Base-by-base conservation (phyloP, 23 tunicate species). In the Botrylloides violaceus region DNA sequence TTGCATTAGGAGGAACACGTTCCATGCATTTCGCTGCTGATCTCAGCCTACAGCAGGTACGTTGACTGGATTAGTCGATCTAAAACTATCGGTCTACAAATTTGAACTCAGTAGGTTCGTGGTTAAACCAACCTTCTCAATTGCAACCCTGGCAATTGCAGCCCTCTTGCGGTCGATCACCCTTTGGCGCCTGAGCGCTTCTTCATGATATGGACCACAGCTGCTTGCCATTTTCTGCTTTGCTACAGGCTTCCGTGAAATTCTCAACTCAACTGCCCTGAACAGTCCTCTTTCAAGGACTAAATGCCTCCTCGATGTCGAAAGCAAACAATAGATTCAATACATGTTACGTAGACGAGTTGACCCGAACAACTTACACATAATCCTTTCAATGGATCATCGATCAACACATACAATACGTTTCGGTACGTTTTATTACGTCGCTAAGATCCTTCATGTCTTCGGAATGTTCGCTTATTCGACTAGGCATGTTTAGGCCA, bases 141-240 rank as follows among this genome's bases (percentile, higher is more conserved):
- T 32, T 15, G 71, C 65, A 9, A 78, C 63, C 53, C 80, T 58
- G 19, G 48, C 55, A 27, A 78, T 29, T 7, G 92, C 92, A 21
- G 83, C 83, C 36, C 80, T 35, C 56, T 84, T 84, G 48, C 66
- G 65, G 49, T 84, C 92, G 32, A 84, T 70, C 0, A 84, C 92
- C 31, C 92, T 78, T 64, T 84, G 83, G 24, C 92, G 73, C 21
- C 92, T 27, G 28, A 84, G 38, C 3, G 92, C 92, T 56, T 84
- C 92, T 65, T 72, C 79, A 33, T 84, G 92, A 58, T 39, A 84
- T 2, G 92, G 64, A 21, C 92, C 92, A 26, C 92, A 84, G 59
- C 92, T 84, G 9, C 80, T 71, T 22, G 92, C 82, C 92, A 84
- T 84, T 43, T 43, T 43, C 9, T 7, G 15, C 9, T 43, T 43